phyloP scores from a whole-genome alignment of 1,140 invertebrate species.

The Neodiprion fabricii region DNA sequence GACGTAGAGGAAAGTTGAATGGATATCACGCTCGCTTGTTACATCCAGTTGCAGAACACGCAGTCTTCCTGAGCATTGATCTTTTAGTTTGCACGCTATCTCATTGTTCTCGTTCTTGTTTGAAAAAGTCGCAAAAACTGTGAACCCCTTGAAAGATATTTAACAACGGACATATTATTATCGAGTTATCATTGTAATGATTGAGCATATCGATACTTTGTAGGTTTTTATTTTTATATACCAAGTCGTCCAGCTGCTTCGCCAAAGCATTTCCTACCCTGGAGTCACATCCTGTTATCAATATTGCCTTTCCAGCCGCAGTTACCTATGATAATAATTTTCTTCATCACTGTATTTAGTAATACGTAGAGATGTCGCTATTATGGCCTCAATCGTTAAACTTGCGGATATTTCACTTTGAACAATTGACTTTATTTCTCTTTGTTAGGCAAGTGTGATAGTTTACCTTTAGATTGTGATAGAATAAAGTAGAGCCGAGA shows the following conservation, averaged over 20 bases:
- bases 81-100: conserved; percentile 73
- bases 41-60: conserved; percentile 78
- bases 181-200: neutral
- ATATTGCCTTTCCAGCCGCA: conserved; percentile 77
- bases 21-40: conserved; percentile 74
- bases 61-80: conserved; percentile 75
- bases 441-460: neutral
- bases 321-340: conserved; percentile 66
- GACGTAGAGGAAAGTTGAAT: conserved; percentile 76
- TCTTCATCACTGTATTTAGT: conserved; percentile 20
- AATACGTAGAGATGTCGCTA: neutral
- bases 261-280: conserved; percentile 78
- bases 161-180: neutral
- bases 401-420: no score
- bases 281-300: conserved; percentile 86
- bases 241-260: conserved; percentile 76
- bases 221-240: conserved; percentile 35
- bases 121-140: conserved; percentile 81
- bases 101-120: conserved; percentile 69
- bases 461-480: conserved; percentile 80
- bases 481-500: conserved; percentile 76
- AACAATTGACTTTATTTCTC: neutral
- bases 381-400: no score
- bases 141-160: conserved; percentile 68
- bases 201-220: neutral